Evolutionary conservation across 2,888 invertebrate genomes (phyloP).

Genomic region (Heliconius erato): DNA sequence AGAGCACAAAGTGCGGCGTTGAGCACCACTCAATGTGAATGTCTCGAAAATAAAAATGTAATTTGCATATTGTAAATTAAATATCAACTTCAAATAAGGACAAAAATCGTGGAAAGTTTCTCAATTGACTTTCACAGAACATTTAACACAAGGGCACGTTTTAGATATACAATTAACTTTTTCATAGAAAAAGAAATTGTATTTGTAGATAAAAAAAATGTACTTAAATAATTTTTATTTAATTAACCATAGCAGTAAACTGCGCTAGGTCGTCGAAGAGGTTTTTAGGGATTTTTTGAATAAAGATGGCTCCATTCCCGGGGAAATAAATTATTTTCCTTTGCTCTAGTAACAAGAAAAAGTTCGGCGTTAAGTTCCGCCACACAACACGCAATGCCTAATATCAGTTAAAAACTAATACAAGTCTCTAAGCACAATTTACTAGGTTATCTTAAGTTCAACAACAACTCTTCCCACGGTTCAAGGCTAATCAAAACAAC

Average conservation of each 20-base stretch:
- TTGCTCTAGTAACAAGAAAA: neutral
- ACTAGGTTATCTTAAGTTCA: conserved; percentile 7
- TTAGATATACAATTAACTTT: neutral
- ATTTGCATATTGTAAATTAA: too few relatives aligned
- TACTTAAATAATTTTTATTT: neutral
- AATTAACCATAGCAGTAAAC: too few relatives aligned
- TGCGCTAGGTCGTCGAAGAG: too few relatives aligned
- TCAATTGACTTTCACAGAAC: neutral
- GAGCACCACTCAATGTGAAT: neutral
- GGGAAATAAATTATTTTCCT: neutral
- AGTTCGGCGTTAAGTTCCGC: neutral
- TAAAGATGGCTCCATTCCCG: too few relatives aligned
- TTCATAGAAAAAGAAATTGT: neutral
- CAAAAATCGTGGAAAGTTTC: neutral
- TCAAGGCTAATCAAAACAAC: conserved; percentile 30
- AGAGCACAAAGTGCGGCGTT: neutral
- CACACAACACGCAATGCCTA: neutral
- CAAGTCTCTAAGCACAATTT: neutral
- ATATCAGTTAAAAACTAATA: neutral
- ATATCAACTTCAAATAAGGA: too few relatives aligned
- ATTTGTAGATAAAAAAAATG: neutral
- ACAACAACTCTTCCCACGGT: conserved; percentile 25
- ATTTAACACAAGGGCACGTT: neutral
- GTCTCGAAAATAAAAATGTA: neutral
- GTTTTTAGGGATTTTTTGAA: too few relatives aligned